Conservation (phyloP, 2,888 invertebrate genomes). For the Tetheella fluctuosa region DNA sequence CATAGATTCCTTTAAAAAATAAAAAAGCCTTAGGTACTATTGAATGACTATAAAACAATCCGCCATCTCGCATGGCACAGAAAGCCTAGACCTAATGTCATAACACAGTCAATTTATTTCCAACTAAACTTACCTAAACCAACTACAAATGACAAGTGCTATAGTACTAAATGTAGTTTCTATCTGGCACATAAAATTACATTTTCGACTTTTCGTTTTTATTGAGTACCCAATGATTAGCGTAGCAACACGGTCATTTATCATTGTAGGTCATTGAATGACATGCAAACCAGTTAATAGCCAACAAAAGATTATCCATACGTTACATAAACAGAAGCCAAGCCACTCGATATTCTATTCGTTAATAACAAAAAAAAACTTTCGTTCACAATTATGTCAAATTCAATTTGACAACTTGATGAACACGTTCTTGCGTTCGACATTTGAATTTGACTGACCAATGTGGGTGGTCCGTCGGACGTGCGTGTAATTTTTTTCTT, state of each 20-base stretch:
- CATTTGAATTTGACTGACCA: constrained; percentile 73
- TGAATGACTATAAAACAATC: no score
- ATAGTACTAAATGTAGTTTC: no score
- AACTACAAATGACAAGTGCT: no score
- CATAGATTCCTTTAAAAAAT: no score
- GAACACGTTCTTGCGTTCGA: constrained; percentile 74
- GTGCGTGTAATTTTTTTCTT: constrained; percentile 59
- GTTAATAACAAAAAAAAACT: constrained; percentile 57
- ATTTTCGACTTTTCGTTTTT: no score
- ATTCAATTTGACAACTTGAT: constrained; percentile 82
- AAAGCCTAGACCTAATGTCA: no score
- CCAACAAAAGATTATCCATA: constrained; percentile 2
- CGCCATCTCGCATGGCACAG: no score
- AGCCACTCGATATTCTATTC: constrained; percentile 39
- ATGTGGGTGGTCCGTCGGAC: constrained; percentile 75
- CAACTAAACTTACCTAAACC: no score
- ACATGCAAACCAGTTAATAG: neutral
- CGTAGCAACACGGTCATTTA: neutral
- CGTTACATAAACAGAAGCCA: constrained; percentile 52
- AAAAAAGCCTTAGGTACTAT: no score
- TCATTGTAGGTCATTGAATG: constrained; percentile 2
- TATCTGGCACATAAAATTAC: no score
- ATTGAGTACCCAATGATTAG: no score
- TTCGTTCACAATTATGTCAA: constrained; percentile 79
- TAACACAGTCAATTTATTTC: no score